Conservation (phyloP, 2,113 vertebrate genomes). For the Notothenia rossii region DNA sequence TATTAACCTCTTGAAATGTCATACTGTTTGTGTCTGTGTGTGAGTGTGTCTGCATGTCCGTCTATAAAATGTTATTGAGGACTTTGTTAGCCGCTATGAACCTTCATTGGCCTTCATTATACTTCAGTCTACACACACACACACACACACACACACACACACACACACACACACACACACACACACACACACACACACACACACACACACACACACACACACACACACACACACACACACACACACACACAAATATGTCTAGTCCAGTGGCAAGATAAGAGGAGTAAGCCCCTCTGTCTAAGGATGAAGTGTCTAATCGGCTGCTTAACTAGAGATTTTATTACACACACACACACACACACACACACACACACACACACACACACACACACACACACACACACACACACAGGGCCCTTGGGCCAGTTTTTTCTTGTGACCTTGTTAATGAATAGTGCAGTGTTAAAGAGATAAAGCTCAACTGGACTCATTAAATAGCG, state of each 20-base stretch:
- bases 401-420: conserved; percentile 1
- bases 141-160: neutral
- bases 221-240: neutral
- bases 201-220: neutral
- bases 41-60: conserved; percentile 4
- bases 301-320: conserved; percentile 64
- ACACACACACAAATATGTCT: neutral
- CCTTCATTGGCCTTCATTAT: conserved; percentile 66
- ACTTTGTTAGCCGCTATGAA: conserved; percentile 35
- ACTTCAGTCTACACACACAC: conserved; percentile 27
- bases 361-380: conserved; percentile 8
- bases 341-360: conserved; percentile 21
- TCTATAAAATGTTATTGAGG: conserved; percentile 35
- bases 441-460: conserved; percentile 67
- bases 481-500: conserved; percentile 62
- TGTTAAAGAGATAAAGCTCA: conserved; percentile 64
- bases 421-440: conserved; percentile 56
- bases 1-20: conserved; percentile 69
- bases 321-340: conserved; percentile 61
- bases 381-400: conserved; percentile 24
- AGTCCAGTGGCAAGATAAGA: conserved; percentile 25
- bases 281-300: conserved; percentile 41
- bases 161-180: neutral
- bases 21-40: conserved; percentile 17
- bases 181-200: neutral